Evolutionary conservation across 2,888 invertebrate genomes (phyloP), one percentile per base, ranked within the genome.

Genomic region (Cylindroiulus punctatus): DNA sequence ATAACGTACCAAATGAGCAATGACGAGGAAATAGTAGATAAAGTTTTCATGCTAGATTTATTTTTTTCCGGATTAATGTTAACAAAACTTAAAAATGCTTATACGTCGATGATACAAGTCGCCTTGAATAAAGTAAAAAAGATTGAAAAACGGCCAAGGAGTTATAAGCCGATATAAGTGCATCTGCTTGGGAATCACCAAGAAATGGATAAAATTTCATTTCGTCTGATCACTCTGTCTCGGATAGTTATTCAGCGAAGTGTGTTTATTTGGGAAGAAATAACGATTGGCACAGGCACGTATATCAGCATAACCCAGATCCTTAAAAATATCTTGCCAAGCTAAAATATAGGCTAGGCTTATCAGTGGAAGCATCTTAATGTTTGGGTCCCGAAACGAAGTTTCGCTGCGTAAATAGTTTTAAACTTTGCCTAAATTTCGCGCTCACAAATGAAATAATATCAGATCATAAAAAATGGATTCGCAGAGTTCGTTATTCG

Each of bases 301-400:
- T 65, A 65, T 65, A 65, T 65, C 65, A 65, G 65, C 65, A 65
- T 26, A 65, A 65, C 26, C 65, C 65, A 65, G 3, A 65, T 65
- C 65, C 65, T 65, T 65, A 26, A 65, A 65, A 65, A 65, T 65
- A 65, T 65, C 22, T 65, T 65, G 65, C 65, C 65, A 65, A 65
- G 65, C 65, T 65, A 65, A 65, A 65, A 65, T 65, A 65, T 12
- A 65, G 26, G 22, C 65, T 65, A 65, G 65, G 65, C 65, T n/a
- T 65, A 26, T 65, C 65, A 65, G 3, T 65, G 65, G 65, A 65
- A 65, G 65, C 65, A 65, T 65, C 26, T 65, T 65, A 65, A 65
- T 65, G 26, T 65, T 65, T 65, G 26, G 65, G 65, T 65, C 65
- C 65, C 65, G 65, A 65, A 65, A 65, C 26, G 4, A 65, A 65